Base-by-base conservation (phyloP, 1,140 invertebrate genomes). In the Pseudachorutes palmiensis region DNA sequence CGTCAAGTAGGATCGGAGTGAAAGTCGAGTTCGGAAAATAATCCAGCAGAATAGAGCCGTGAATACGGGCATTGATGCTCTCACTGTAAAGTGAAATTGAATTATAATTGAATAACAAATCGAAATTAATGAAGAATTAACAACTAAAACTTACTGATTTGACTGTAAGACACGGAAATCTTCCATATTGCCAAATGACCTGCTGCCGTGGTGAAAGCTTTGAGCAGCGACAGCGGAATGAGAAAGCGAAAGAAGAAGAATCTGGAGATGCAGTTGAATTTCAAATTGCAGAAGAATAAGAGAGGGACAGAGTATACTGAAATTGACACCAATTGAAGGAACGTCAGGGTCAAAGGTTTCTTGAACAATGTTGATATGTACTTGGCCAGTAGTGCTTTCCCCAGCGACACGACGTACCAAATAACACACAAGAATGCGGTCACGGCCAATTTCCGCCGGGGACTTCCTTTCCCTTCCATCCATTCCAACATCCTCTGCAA, bases 331-430 rank as follows among this genome's bases (percentile, higher is more conserved):
- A 55, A 24, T 55, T 55, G 51, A 26, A 55, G 9, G 24, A 55
- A 55, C 5, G 51, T 14, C 24, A 55, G 24, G 12, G 51, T 55
- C 5, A 55, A 26, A 5, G 51, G 51, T 26, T 5, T 55, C 24
- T 55, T 55, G 51, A 55, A 55, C 24, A 55, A 5, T 5, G 51
- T 55, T 55, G 51, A 55, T 9, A 55, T 55, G 51, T 55, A 55
- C 51, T 55, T 55, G 51, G 51, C 51, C 51, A 55, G 24, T 26
- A 55, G 12, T 55, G 51, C 51, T 24, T 55, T 55, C 24, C 12
- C 51, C 12, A 55, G 51, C 24, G 51, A 55, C 24, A 55, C 51
- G 3, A 55, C 51, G 51, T 55, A 55, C 51, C 51, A 55, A 19
- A 24, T 55, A 14, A 55, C 24, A 24, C 51, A 55, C 24, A 55